Base-by-base conservation (phyloP, 2,888 invertebrate species). In the Linyphia triangularis region DNA sequence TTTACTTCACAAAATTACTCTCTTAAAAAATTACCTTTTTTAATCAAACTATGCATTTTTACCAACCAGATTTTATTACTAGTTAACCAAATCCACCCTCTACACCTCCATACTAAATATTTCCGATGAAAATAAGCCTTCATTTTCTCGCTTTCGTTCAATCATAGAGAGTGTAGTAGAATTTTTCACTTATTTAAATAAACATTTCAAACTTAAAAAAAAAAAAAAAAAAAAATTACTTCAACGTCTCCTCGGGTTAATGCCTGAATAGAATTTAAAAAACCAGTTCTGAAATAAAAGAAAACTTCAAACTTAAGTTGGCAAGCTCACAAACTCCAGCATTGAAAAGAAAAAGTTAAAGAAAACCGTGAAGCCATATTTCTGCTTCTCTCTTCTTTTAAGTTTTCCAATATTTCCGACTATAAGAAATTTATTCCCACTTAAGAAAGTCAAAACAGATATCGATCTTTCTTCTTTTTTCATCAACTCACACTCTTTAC, bases 351-450 rank as follows among this genome's bases (percentile, higher is more conserved):
- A 63, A 26, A 51, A 78, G 70, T 37, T 67, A 81, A 72, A 88
- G 78, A 88, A 88, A 85, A 59, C 85, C 81, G 81, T 86, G 86
- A 81, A 81, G 75, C 75, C 81, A 88, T 88, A 88, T 82, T 79
- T 82, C 57, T 19, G 37, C 16, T 22, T 43, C 22, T 65, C 59
- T 24, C 37, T 73, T 88, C 81, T 81, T 73, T 22, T 30, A 72
- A 63, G 51, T 86, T 81, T 73, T 69, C 86, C 86, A 69, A 88
- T 88, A 88, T 88, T 88, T 73, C 75, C 72, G 81, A 88, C 86
- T 88, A 88, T 75, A 88, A 88, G 67, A 88, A 88, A 88, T 81
- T 88, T 88, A 88, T 88, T 79, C 69, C 79, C 86, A 88, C 73
- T 88, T 88, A 88, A 85, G 77, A 51, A 88, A 88, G 86, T 88